Evolutionary conservation across 2,888 invertebrate species (phyloP).

Genomic region (Dryococelus australis): DNA sequence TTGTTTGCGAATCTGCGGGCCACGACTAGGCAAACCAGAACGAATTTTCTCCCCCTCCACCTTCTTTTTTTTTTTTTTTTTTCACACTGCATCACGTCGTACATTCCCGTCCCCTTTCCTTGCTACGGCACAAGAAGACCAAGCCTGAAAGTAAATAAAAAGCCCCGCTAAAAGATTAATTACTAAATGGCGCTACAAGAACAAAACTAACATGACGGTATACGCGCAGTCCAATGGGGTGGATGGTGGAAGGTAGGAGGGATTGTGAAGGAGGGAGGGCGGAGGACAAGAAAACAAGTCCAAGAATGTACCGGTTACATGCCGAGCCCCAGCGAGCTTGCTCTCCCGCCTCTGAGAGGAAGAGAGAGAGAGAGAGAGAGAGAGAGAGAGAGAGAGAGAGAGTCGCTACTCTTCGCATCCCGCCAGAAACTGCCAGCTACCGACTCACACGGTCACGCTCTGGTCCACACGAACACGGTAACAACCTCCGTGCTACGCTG

Average conservation of each 20-base stretch:
- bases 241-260: not conserved
- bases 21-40: not conserved
- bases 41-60: no score
- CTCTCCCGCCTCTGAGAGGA: not conserved
- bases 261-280: not conserved
- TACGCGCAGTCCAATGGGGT: not conserved
- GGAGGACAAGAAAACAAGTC: not conserved
- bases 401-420: not conserved
- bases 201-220: not conserved
- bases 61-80: no score
- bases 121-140: not conserved
- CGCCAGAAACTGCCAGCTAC: not conserved
- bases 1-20: not conserved
- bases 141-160: not conserved
- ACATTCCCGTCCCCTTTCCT: not conserved
- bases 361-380: not conserved
- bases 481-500: not conserved
- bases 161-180: not conserved
- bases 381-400: not conserved
- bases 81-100: not conserved
- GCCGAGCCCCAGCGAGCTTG: not conserved
- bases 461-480: not conserved
- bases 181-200: not conserved
- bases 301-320: constrained; percentile 10
- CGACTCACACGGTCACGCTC: not conserved